Evolutionary conservation across 2,113 vertebrate genomes (phyloP), one percentile per base, ranked within the genome.

Genomic region (Girardinichthys multiradiatus): DNA sequence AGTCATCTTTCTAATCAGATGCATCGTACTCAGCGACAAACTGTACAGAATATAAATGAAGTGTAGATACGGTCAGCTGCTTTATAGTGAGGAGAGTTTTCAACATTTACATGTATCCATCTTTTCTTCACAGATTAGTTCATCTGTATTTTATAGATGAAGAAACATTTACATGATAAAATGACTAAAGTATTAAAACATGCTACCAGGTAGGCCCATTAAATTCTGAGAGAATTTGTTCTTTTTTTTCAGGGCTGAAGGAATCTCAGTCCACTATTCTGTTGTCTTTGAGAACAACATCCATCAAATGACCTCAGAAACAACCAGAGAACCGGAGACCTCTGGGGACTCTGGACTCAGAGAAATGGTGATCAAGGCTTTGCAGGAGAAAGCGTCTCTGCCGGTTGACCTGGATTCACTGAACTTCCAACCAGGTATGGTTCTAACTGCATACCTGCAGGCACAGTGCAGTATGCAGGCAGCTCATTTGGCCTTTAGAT

Each of bases 351-450:
- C 81, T 15, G 90, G 89, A 26, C 94, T 98, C 73, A 94, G 92
- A 86, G 94, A 94, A 3, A 85, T 95, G 74, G 94, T 97, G 89
- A 92, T 90, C 74, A 94, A 82, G 48, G 94, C 94, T 0, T 73
- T 98, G 26, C 91, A 89, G 0, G 94, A 96, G 84, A 95, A 97
- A 17, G 92, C 90, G 0, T 94, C 96, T 21, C 84, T 96, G 71
- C 93, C 94, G 0, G 69, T 97, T 75, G 94, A 96, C 74, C 85
- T 96, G 68, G 91, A 91, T 48, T 95, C 95, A 0, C 90, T 98
- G 2, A 93, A 81, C 92, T 99, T 94, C 77, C 79, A 87, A 14
- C 86, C 89, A 84, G 92, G 92, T 93, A 79, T 7, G 8, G 31
- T 3, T 7, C 0, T 21, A 26, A 33, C 0, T n/a, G 0, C 39